Percentiles rank a stretch among this genome's conserved stretches.
Conservation (phyloP, 1,140 invertebrate species). For the Caenorhabditis remanei region DNA sequence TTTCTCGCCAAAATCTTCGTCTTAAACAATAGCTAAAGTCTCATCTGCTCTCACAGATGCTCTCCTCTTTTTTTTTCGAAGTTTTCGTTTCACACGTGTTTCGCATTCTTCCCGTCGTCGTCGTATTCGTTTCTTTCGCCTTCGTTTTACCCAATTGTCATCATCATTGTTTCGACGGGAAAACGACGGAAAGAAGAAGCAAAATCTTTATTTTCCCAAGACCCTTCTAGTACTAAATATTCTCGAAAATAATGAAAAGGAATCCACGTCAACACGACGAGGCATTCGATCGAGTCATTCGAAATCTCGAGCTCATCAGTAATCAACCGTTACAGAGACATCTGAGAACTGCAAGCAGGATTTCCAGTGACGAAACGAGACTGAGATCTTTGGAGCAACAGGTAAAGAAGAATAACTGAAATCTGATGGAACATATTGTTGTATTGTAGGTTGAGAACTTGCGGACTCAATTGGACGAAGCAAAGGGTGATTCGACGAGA, state of each 20-base stretch:
- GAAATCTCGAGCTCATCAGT: constrained; percentile 32
- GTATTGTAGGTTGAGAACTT: constrained; percentile 69
- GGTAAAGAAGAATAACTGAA: background rate
- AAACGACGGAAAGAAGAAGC: background rate
- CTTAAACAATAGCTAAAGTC: background rate
- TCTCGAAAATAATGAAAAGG: background rate
- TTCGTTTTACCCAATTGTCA: background rate
- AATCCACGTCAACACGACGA: constrained; percentile 56
- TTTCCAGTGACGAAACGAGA: constrained; percentile 49
- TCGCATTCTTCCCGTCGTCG: constrained; percentile 28
- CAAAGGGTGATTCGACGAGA: constrained; percentile 69
- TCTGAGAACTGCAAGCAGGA: constrained; percentile 2
- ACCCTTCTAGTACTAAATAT: background rate
- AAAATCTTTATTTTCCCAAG: background rate
- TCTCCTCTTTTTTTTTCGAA: background rate
- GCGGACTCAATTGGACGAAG: constrained; percentile 70
- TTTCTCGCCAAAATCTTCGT: background rate
- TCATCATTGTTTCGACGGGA: constrained; percentile 3
- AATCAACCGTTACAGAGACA: constrained; percentile 35
- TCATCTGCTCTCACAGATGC: constrained; percentile 8
- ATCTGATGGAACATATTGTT: background rate
- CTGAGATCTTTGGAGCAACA: constrained; percentile 56
- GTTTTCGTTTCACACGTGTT: constrained; percentile 17
- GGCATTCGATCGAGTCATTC: constrained; percentile 51
- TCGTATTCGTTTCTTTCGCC: background rate